These are phyloP conservation scores for Pseudomyrmex flavicornis DNA, from an alignment of 1,140 invertebrate species.

Conservation along the genomic window DNA sequence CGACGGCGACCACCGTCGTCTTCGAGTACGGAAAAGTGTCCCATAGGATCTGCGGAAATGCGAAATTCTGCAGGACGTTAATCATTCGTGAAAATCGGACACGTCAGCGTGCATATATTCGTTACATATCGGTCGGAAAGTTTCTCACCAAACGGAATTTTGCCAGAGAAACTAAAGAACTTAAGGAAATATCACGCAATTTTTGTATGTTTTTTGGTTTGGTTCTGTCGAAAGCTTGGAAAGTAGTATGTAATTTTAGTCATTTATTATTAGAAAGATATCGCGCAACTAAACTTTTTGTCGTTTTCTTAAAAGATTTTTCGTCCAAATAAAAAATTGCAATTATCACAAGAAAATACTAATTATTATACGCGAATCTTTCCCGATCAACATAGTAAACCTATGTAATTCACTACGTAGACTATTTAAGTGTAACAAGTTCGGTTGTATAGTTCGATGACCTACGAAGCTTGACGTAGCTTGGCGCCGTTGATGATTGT, in stretches of 20 bases:
- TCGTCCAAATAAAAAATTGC: not conserved
- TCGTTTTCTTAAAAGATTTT: not conserved
- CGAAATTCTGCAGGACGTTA: constrained; percentile 56
- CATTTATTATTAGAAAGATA: not conserved
- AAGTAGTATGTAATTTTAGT: not conserved
- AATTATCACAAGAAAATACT: not conserved
- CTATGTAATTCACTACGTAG: not conserved
- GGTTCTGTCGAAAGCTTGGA: not conserved
- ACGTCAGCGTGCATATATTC: constrained; percentile 27
- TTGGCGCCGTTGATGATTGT: constrained; percentile 48
- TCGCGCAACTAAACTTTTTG: too few species aligned
- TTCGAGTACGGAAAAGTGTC: constrained; percentile 41
- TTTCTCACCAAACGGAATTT: constrained; percentile 13
- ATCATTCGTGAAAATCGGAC: constrained; percentile 53
- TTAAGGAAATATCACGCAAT: not conserved
- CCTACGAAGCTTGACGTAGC: constrained; percentile 15
- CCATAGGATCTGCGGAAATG: constrained; percentile 48
- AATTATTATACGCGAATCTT: not conserved
- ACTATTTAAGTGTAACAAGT: not conserved
- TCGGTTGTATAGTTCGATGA: constrained; percentile 52
- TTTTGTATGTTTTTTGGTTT: not conserved
- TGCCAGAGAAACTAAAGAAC: constrained; percentile 55
- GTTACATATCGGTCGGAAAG: constrained; percentile 47
- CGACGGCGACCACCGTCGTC: constrained; percentile 50
- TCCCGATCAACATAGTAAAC: not conserved